Conservation (phyloP, 2,888 invertebrate species). For the Tenthredo scrophulariae region DNA sequence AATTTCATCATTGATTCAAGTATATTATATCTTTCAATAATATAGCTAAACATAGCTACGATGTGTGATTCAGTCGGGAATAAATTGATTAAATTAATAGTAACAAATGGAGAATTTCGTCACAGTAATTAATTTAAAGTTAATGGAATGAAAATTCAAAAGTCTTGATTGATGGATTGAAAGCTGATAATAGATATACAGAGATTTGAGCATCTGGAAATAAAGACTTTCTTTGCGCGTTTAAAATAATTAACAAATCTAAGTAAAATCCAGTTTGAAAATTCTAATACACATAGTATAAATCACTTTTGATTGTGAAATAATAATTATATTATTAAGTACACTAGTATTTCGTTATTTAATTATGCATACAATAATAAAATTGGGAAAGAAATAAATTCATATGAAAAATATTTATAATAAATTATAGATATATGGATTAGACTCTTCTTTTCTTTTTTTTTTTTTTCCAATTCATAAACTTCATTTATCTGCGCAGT, state of each 20-base stretch:
- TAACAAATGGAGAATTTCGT: background rate
- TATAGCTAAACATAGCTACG: constrained; percentile 38
- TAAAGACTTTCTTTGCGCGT: constrained; percentile 34
- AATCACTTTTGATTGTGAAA: constrained; percentile 13
- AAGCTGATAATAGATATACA: background rate
- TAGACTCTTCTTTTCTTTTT: background rate
- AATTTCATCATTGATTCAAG: constrained; percentile 38
- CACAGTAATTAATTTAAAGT: background rate
- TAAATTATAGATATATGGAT: constrained; percentile 31
- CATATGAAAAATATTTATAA: constrained; percentile 1
- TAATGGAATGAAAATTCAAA: constrained; percentile 23
- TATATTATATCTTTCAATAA: constrained; percentile 24
- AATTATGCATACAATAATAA: constrained; percentile 27
- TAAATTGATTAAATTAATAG: constrained; percentile 19
- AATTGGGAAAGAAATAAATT: constrained; percentile 23
- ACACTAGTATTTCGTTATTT: constrained; percentile 8
- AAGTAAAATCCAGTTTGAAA: background rate
- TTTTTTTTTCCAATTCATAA: background rate
- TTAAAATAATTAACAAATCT: constrained; percentile 1
- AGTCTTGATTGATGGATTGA: constrained; percentile 14
- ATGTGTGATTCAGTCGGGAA: constrained; percentile 28
- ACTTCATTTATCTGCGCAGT: background rate
- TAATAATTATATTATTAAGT: constrained; percentile 23
- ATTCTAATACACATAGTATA: background rate
- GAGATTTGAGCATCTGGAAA: background rate